Evolutionary conservation across 2,797 vertebrate genomes (phyloP), one percentile per base, ranked within the genome.

Genomic region (Syndactyla subalaris): DNA sequence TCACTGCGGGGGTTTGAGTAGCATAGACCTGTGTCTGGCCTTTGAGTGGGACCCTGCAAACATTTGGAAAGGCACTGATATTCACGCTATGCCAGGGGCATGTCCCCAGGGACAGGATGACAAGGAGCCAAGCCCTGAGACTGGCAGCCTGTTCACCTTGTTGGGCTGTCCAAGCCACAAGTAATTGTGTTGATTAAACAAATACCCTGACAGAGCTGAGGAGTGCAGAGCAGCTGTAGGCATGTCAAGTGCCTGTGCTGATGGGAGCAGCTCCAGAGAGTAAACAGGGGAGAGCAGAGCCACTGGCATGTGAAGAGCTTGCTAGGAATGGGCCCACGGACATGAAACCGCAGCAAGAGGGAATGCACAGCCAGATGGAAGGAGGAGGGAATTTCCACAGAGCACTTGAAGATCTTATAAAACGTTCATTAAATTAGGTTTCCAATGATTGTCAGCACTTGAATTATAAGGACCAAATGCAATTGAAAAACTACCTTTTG

Each of bases 401-500:
- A 78, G 41, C 70, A 41, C 89, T 86, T 73, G 43, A 46, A 90
- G 67, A 43, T 73, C 71, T 94, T 84, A 92, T 62, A 92, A 93
- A 94, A 82, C 1, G 0, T 90, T 90, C 85, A 95, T 95, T 90
- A 96, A 94, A 90, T 92, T 57, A 91, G 71, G 85, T 88, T 94
- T 96, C 52, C 80, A 84, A 62, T 0, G 1, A 86, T 59, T 96
- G 94, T 93, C 93, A 94, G 91, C 63, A 41, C 83, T 94, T 92
- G 91, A 93, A 63, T 88, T 94, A 67, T 88, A 93, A 90, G 92
- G 89, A 14, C 88, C 74, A 71, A 93, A 86, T 88, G 85, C 85
- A 94, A 94, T 65, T 93, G 91, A 75, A 95, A 89, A 96, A 71
- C 71, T 94, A 90, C 88, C 80, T 90, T 86, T 73, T 88, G 79